These are phyloP conservation scores for Zapornia atra DNA, from an alignment of 2,113 vertebrate genomes.

Conservation along the genomic window DNA sequence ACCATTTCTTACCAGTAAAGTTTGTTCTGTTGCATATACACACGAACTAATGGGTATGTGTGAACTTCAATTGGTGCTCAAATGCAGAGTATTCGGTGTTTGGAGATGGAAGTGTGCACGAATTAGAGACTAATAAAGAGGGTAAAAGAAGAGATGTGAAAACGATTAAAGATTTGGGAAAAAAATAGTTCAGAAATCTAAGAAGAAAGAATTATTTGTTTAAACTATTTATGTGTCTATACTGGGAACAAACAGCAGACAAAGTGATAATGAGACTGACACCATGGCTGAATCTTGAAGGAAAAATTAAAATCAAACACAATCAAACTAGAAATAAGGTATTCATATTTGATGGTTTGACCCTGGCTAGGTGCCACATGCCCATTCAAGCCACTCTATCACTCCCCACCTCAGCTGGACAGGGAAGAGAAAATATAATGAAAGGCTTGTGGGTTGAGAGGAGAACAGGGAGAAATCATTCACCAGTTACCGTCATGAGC, in stretches of 20 bases:
- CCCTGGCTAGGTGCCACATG: too few species aligned
- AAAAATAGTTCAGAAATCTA: neutral
- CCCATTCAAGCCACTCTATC: too few species aligned
- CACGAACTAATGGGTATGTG: neutral
- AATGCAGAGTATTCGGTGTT: neutral
- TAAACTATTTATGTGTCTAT: neutral
- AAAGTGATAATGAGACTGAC: neutral
- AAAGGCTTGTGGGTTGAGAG: too few species aligned
- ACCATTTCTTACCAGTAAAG: neutral
- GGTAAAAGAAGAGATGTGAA: neutral
- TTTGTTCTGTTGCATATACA: neutral
- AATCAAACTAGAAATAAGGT: neutral
- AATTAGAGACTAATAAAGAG: neutral
- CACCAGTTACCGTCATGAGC: too few species aligned
- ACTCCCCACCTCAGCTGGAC: too few species aligned
- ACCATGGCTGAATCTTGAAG: neutral
- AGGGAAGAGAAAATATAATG: too few species aligned
- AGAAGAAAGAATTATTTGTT: neutral
- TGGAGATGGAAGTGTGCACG: neutral
- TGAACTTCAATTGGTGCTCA: rapidly evolving
- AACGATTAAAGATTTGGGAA: neutral
- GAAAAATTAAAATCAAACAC: neutral
- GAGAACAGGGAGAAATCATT: too few species aligned
- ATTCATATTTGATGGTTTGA: neutral
- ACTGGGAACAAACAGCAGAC: neutral